Percentiles rank a stretch among this genome's conserved stretches.
Evolutionary conservation across 2,888 invertebrate species (phyloP).

Genomic region (Oscheius sp.): DNA sequence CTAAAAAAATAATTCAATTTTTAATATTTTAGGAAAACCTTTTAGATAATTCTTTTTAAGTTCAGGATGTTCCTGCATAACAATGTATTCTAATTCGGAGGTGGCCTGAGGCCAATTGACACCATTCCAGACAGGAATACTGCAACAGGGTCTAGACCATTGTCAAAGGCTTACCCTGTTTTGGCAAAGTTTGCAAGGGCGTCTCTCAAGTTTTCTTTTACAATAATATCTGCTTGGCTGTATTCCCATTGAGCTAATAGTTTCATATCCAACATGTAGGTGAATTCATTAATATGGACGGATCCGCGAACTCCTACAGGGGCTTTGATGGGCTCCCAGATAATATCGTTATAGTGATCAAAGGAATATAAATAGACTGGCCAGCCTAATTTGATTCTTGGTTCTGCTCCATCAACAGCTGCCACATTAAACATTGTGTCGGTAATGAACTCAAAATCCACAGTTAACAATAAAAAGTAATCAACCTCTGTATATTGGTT

Average conservation of each 20-base stretch:
- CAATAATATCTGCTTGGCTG: slow-evolving; percentile 1
- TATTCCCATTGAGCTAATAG: slow-evolving; percentile 10
- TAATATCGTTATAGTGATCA: slow-evolving; percentile 16
- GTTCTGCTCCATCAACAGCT: slow-evolving; percentile 8
- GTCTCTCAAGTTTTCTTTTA: slow-evolving; percentile 18
- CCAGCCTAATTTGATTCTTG: slow-evolving; percentile 10
- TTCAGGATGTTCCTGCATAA: slow-evolving; percentile 11
- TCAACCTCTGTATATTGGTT: slow-evolving; percentile 19
- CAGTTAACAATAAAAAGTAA: neutral
- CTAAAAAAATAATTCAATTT: neutral
- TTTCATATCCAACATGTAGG: slow-evolving; percentile 25
- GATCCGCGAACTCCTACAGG: slow-evolving; percentile 28
- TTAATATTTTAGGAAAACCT: neutral
- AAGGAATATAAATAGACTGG: slow-evolving; percentile 27
- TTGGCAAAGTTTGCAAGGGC: slow-evolving; percentile 16
- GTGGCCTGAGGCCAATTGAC: slow-evolving; percentile 2
- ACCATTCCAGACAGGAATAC: neutral
- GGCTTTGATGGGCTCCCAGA: neutral
- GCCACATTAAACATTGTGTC: slow-evolving; percentile 16
- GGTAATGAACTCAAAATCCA: slow-evolving; percentile 6
- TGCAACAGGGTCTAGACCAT: neutral
- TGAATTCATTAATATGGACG: slow-evolving; percentile 26
- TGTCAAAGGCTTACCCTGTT: neutral
- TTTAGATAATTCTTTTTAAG: slow-evolving; percentile 2
- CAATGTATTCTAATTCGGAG: slow-evolving; percentile 1